These are phyloP conservation scores for Epirrhoe tristata DNA, from an alignment of 2,888 invertebrate genomes.

Conservation along the genomic window DNA sequence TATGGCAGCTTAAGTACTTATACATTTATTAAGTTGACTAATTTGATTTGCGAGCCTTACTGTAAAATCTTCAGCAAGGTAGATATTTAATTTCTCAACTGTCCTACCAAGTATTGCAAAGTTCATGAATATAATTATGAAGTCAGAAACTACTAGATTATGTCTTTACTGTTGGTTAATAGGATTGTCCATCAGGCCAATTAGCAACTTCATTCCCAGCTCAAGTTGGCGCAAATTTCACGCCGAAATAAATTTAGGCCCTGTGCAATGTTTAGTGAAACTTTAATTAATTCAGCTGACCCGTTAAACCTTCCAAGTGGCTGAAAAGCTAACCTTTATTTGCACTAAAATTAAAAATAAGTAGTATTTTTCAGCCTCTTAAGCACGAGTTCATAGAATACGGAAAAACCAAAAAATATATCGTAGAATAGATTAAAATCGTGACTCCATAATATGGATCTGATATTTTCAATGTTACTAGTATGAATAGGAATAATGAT, in stretches of 20 bases:
- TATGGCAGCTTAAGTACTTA: too few relatives aligned
- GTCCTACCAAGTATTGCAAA: neutral
- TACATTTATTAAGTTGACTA: too few relatives aligned
- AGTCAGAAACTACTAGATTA: constrained; percentile 12
- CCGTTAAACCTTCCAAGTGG: constrained; percentile 60
- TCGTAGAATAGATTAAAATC: neutral
- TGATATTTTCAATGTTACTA: too few relatives aligned
- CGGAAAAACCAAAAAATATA: neutral
- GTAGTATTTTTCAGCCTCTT: neutral
- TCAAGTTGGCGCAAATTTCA: constrained; percentile 31
- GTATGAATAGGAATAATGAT: too few relatives aligned
- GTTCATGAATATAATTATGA: neutral
- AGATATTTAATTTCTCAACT: neutral
- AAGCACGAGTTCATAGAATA: neutral
- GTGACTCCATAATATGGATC: too few relatives aligned
- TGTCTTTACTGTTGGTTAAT: constrained; percentile 12
- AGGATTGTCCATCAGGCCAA: constrained; percentile 28
- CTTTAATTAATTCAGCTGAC: constrained; percentile 62
- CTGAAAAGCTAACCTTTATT: constrained; percentile 48
- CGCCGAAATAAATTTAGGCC: constrained; percentile 36
- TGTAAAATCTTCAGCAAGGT: neutral
- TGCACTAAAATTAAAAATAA: constrained; percentile 25
- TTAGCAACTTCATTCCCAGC: constrained; percentile 24
- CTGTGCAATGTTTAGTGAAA: constrained; percentile 57
- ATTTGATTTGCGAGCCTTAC: too few relatives aligned